Evolutionary conservation across 2,797 vertebrate species (phyloP).

Genomic region (Sebastiscus tertius): DNA sequence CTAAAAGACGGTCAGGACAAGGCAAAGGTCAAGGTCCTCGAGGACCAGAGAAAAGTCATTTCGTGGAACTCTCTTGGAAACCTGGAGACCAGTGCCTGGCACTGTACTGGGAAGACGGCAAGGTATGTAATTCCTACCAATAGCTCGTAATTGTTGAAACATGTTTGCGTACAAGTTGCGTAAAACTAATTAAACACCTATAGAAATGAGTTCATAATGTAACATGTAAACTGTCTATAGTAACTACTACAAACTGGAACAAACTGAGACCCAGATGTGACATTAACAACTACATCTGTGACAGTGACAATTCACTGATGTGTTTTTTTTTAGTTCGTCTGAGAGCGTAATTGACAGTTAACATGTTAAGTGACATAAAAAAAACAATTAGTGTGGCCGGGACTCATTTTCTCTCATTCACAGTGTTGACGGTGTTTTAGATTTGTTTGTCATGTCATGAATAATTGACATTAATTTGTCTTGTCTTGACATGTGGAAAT

Average conservation of each 20-base stretch:
- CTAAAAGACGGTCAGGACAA: constrained; percentile 91
- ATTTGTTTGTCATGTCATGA: constrained; percentile 13
- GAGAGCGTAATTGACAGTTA: neutral
- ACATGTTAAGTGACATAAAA: neutral
- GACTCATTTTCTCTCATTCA: neutral
- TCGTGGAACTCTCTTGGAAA: constrained; percentile 85
- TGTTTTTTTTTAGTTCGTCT: neutral
- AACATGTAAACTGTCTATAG: neutral
- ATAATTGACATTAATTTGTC: neutral
- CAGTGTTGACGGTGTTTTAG: neutral
- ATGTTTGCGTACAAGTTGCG: neutral
- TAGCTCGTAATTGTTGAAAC: neutral
- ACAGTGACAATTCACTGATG: neutral
- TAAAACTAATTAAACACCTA: neutral
- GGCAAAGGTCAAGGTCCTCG: constrained; percentile 81
- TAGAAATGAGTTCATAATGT: neutral
- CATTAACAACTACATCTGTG: neutral
- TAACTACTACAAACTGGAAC: neutral
- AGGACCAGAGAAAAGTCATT: constrained; percentile 74
- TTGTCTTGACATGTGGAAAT: constrained; percentile 1
- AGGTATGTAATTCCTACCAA: constrained; percentile 81
- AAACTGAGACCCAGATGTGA: neutral
- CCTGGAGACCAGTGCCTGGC: constrained; percentile 96
- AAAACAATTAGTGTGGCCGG: neutral
- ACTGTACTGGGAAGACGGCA: constrained; percentile 98